Conservation (phyloP, 2,888 invertebrate genomes). For the Dysmachus trigonus region DNA sequence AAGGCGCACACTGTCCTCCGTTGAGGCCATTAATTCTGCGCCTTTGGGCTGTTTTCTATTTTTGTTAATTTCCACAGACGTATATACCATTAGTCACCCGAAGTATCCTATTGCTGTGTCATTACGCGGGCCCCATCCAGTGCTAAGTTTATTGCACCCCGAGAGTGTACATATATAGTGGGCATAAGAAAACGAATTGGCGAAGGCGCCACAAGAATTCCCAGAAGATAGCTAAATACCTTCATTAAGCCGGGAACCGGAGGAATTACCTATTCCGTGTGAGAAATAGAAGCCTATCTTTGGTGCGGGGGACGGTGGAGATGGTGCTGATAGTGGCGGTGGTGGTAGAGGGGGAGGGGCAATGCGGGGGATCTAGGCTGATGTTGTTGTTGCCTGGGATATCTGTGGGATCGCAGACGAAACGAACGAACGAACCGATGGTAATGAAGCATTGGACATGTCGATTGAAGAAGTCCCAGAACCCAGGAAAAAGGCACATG, state of each 20-base stretch:
- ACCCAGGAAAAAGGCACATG: background rate
- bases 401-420: background rate
- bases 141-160: constrained; percentile 28
- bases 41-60: background rate
- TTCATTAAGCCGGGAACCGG: constrained; percentile 17
- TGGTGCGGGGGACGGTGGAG: background rate
- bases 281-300: constrained; percentile 20
- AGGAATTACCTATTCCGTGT: constrained; percentile 30
- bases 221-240: constrained; percentile 16
- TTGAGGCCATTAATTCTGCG: background rate
- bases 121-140: background rate
- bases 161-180: background rate
- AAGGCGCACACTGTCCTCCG: background rate
- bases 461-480: background rate
- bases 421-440: background rate
- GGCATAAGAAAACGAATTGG: background rate
- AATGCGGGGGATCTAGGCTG: background rate
- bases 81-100: background rate
- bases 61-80: background rate
- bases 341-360: background rate
- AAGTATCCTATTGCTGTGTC: background rate
- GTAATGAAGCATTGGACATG: background rate
- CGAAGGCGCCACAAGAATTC: constrained; percentile 32
- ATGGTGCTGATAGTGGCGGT: no score
- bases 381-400: background rate